Percentiles rank a stretch among this genome's conserved stretches.
Conservation (phyloP, 2,113 vertebrate species). For the Mastomys coucha region DNA sequence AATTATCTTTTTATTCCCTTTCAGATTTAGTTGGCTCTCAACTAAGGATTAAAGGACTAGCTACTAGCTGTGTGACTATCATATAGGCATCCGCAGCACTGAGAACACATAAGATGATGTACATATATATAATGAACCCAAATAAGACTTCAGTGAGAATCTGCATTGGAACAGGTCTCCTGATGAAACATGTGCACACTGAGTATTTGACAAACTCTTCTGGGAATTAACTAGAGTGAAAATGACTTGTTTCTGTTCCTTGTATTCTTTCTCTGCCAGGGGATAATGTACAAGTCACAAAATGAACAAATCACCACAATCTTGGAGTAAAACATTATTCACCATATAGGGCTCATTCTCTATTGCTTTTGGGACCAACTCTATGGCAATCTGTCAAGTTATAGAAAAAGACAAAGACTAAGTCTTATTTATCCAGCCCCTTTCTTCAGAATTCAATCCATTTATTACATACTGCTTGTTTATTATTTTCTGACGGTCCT, state of each 20-base stretch:
- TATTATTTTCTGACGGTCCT: not conserved
- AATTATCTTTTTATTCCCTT: not conserved
- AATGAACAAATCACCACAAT: not conserved
- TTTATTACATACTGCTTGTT: not conserved
- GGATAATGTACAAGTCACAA: not conserved
- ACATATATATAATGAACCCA: not conserved
- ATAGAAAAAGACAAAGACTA: not conserved
- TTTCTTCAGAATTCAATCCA: not conserved
- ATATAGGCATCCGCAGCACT: rapidly evolving
- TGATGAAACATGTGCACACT: not conserved
- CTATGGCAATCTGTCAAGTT: not conserved
- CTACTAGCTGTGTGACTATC: not conserved
- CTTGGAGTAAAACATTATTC: not conserved
- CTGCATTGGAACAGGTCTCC: not conserved
- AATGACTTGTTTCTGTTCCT: not conserved
- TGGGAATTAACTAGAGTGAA: not conserved
- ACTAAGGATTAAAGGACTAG: not conserved
- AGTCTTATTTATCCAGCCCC: not conserved
- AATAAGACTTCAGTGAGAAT: not conserved
- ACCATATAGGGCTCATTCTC: not conserved
- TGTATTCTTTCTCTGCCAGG: not conserved
- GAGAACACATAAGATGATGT: not conserved
- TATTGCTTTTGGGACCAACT: not conserved
- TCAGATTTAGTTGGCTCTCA: not conserved
- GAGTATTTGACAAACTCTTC: not conserved